Percentiles rank a stretch among this genome's conserved stretches.
Conservation (phyloP, 2,113 vertebrate species). For the Ophthalmolycus amberensis region DNA sequence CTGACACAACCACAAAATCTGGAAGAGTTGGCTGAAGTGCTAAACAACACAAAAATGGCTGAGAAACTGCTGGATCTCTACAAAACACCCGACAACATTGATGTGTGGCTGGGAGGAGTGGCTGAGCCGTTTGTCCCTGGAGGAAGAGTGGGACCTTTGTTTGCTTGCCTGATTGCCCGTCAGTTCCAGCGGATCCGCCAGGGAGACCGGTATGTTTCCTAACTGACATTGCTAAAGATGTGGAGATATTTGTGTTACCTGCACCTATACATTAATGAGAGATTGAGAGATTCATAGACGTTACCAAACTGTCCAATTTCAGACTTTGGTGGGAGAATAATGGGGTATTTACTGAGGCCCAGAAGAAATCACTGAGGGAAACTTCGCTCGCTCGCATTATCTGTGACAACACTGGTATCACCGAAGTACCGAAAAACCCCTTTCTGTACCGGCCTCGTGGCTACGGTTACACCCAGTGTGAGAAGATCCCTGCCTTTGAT, state of each 20-base stretch:
- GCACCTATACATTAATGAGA: neutral
- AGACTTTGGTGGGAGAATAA: slow-evolving; percentile 84
- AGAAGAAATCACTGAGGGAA: slow-evolving; percentile 56
- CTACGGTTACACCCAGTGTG: slow-evolving; percentile 60
- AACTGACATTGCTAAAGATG: neutral
- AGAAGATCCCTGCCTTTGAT: slow-evolving; percentile 66
- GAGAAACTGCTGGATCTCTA: slow-evolving; percentile 68
- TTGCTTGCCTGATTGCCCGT: slow-evolving; percentile 79
- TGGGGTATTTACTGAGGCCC: slow-evolving; percentile 74
- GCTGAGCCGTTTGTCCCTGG: slow-evolving; percentile 75
- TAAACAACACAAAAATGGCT: slow-evolving; percentile 73
- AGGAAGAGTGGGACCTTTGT: slow-evolving; percentile 85
- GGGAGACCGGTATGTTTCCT: slow-evolving; percentile 70
- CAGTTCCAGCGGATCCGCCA: slow-evolving; percentile 73
- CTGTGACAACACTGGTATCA: slow-evolving; percentile 84
- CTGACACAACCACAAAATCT: slow-evolving; percentile 66
- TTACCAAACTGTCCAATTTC: slow-evolving; percentile 10
- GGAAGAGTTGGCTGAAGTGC: slow-evolving; percentile 40
- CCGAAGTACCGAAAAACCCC: slow-evolving; percentile 69
- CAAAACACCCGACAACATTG: slow-evolving; percentile 77
- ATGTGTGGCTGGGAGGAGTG: slow-evolving; percentile 80
- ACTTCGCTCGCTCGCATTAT: slow-evolving; percentile 78
- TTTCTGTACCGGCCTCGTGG: slow-evolving; percentile 67
- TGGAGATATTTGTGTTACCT: neutral
- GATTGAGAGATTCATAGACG: neutral